Conservation (phyloP, 2,888 invertebrate species). For the Thecophora atra region DNA sequence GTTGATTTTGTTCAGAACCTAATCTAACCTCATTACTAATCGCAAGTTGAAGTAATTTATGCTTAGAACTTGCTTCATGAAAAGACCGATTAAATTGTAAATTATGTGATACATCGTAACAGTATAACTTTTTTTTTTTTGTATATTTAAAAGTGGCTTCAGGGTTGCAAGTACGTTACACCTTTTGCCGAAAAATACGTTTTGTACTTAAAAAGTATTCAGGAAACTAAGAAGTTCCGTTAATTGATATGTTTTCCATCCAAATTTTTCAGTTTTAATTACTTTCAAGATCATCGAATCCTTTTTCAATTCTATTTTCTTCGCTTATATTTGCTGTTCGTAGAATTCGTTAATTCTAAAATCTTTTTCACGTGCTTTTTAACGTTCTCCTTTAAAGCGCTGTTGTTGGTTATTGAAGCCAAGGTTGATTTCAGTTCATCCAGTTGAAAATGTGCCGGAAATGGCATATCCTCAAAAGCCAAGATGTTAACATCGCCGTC, state of each 20-base stretch:
- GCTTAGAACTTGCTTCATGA: too few relatives aligned
- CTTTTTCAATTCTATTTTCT: slow-evolving; percentile 3
- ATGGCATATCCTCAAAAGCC: slow-evolving; percentile 79
- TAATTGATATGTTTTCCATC: too few relatives aligned
- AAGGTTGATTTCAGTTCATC: slow-evolving; percentile 73
- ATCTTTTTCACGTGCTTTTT: slow-evolving; percentile 62
- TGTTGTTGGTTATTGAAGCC: slow-evolving; percentile 73
- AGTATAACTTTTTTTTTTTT: background rate
- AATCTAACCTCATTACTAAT: background rate
- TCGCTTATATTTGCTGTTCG: background rate
- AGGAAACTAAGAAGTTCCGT: too few relatives aligned
- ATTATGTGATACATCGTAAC: too few relatives aligned
- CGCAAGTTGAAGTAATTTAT: slow-evolving; percentile 1
- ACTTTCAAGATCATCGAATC: too few relatives aligned
- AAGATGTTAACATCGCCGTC: slow-evolving; percentile 75
- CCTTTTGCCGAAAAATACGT: too few relatives aligned
- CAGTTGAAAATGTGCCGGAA: slow-evolving; percentile 75
- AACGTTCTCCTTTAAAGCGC: slow-evolving; percentile 71
- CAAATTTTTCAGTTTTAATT: too few relatives aligned
- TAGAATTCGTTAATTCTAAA: slow-evolving; percentile 61
- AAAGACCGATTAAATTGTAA: too few relatives aligned
- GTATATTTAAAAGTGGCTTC: too few relatives aligned
- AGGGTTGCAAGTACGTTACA: too few relatives aligned
- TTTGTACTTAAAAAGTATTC: background rate
- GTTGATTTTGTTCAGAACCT: background rate